These are phyloP conservation scores for Diplodus puntazzo DNA, from an alignment of 2,797 vertebrate species.

Conservation along the genomic window DNA sequence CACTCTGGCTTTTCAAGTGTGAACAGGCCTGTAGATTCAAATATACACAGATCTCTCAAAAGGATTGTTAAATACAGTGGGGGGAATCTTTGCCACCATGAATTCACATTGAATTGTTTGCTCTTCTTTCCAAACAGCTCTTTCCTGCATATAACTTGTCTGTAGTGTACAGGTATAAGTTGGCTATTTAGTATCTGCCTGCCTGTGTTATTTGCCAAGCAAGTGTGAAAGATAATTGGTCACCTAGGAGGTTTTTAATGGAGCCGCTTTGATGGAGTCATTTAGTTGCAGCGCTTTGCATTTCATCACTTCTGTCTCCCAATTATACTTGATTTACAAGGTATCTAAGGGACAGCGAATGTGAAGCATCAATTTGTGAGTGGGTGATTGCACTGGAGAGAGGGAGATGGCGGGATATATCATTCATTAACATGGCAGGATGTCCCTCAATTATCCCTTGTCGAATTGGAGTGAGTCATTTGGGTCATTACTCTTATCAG, in stretches of 20 bases:
- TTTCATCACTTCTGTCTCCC: slow-evolving; percentile 83
- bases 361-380: slow-evolving; percentile 81
- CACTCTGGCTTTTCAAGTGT: not conserved
- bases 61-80: not conserved
- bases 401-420: slow-evolving; percentile 73
- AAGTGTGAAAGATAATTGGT: slow-evolving; percentile 79
- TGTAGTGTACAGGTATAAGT: slow-evolving; percentile 22
- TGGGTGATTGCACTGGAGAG: slow-evolving; percentile 73
- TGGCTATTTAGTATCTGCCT: slow-evolving; percentile 35
- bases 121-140: not conserved
- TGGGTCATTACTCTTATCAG: slow-evolving; percentile 68
- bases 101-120: not conserved
- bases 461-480: slow-evolving; percentile 74
- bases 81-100: not conserved
- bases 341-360: slow-evolving; percentile 74
- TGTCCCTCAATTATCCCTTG: slow-evolving; percentile 81
- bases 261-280: slow-evolving; percentile 78
- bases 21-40: not conserved
- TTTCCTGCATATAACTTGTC: not conserved
- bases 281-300: slow-evolving; percentile 80
- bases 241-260: slow-evolving; percentile 78
- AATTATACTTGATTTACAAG: slow-evolving; percentile 83
- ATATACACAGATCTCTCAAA: not conserved
- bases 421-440: slow-evolving; percentile 78
- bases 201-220: slow-evolving; percentile 54